Evolutionary conservation across 2,888 invertebrate species (phyloP), one percentile per base, ranked within the genome.

Genomic region (Molanna angustata): DNA sequence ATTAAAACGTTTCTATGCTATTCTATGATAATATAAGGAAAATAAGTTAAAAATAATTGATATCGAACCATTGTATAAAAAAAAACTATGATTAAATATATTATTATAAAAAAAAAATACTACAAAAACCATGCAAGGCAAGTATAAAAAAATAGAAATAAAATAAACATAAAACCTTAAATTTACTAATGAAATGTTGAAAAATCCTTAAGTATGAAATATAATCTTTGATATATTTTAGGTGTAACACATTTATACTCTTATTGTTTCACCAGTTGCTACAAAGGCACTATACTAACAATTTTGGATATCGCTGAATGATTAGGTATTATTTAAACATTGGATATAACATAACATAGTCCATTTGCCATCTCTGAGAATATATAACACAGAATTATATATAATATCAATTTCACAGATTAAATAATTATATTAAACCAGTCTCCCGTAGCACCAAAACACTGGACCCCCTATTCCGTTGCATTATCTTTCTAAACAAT

Each of bases 221-320:
- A 47, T 46, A 52, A 49, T 53, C 46, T 53, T 50, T 57, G 57
- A 55, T 53, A 57, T 48, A 45, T 31, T 53, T 44, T 49, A 41
- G 44, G 47, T 51, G 56, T 54, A 53, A 49, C 53, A 46, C 45
- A 43, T 54, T 45, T 53, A 49, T 48, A 50, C 43, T 52, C 48
- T 52, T 48, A 51, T 39, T 56, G 45, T 54, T 49, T 53, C 47
- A 33, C 47, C 51, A 21, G 19, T 47, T 49, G 54, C 54, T 58
- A 56, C 43, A 51, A 59, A 59, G 59, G 59, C 59, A 59, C 59
- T 59, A 57, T 53, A 42, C 59, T 59, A 57, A 52, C 46, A 56
- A 59, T 57, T 57, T 59, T 50, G 57, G 54, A 59, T 47, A 44
- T 46, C 46, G 56, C 52, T 54, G 54, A 59, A 54, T 56, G 53